Base-by-base conservation (phyloP, 1,140 invertebrate genomes). In the Amyelois transitella region DNA sequence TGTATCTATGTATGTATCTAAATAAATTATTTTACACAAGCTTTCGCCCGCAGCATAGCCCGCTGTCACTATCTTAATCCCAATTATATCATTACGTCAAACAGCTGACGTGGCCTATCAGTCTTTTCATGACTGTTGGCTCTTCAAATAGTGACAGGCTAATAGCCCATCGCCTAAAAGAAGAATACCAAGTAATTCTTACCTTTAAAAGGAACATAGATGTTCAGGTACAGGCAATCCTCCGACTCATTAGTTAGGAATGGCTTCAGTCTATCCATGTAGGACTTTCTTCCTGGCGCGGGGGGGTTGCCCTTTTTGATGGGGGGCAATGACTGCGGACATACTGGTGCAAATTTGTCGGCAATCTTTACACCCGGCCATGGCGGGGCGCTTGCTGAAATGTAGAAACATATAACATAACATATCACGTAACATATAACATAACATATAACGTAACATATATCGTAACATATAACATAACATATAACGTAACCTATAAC, bases 161-260 rank as follows among this genome's bases (percentile, higher is more conserved):
- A 10, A 1, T 28, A 8, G 7, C 12, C 2, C 7, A 28, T 6
- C 12, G 6, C 14, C n/a, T 50, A 1, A 3, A 8, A 50, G 48
- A 28, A 25, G 18, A n/a, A n/a, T n/a, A n/a, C n/a, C n/a, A 10
- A 7, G n/a, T 2, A n/a, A 32, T 53, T 32, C 88, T 92, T 87
- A 90, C 90, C 89, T 76, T 91, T 90, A 69, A 92, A 91, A 8
- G 97, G 97, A n/a, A 95, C 92, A 75, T 97, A 98, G 55, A 99
- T 93, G 81, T 98, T 98, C 49, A 99, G 90, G 77, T 96, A 97
- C 6, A 98, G 87, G 75, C 97, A 99, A 83, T 99, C 96, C 88
- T 98, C 97, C 50, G 91, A 95, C 84, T 98, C 94, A 62, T 96
- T 92, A 49, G 87, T 89, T 19, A 98, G 86, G 70, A 92, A 93